Evolutionary conservation across 2,797 vertebrate genomes (phyloP).

Genomic region (Meda fulgida): DNA sequence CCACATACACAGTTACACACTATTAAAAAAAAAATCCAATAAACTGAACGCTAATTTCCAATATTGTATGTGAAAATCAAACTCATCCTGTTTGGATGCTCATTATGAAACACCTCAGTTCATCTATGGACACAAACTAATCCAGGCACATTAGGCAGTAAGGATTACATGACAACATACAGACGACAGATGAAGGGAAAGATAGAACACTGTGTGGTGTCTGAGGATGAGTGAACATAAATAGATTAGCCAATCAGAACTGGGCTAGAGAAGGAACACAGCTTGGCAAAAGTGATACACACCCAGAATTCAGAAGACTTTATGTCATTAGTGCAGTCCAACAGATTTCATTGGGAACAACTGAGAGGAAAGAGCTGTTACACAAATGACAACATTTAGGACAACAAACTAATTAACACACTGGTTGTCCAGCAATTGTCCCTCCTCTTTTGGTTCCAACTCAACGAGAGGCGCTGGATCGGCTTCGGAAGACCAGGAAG

Average conservation of each 20-base stretch:
- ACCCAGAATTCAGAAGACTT: conserved; percentile 19
- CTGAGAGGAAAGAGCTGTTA: background rate
- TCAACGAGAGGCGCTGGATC: conserved; percentile 23
- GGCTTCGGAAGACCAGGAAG: conserved; percentile 60
- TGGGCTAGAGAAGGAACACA: conserved; percentile 41
- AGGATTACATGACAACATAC: conserved; percentile 54
- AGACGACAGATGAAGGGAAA: conserved; percentile 27
- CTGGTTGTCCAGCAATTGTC: background rate
- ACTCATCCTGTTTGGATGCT: conserved; percentile 1
- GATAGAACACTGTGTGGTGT: conserved; percentile 29
- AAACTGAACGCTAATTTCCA: background rate
- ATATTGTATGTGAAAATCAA: background rate
- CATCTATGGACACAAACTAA: conserved; percentile 57
- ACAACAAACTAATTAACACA: background rate
- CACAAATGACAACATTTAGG: background rate
- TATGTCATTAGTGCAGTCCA: background rate
- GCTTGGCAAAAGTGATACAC: conserved; percentile 52
- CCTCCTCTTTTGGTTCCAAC: background rate
- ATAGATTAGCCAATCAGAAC: conserved; percentile 71
- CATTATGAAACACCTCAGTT: conserved; percentile 56
- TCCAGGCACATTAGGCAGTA: conserved; percentile 57
- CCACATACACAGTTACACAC: background rate
- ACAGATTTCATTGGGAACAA: background rate
- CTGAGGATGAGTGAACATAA: conserved; percentile 71
- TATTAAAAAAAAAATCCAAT: background rate